These are phyloP conservation scores for Paragorgia papillata DNA, from an alignment of 92 coral and sea anemone genomes.

Conservation along the genomic window DNA sequence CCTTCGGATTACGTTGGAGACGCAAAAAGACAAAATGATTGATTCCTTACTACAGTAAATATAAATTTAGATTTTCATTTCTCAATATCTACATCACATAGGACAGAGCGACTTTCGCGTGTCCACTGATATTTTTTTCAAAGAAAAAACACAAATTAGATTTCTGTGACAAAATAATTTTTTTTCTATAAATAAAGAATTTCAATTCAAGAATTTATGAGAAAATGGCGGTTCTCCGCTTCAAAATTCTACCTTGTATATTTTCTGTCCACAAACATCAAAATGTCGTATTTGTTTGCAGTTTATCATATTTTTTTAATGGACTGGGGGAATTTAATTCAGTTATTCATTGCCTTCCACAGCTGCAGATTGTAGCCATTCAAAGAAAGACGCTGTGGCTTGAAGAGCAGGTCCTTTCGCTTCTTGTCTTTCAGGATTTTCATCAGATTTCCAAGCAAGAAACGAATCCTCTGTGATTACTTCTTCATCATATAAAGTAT, in stretches of 20 bases:
- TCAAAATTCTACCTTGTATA: background rate
- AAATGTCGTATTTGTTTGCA: background rate
- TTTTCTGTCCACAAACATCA: background rate
- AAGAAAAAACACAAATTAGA: conserved; percentile 20
- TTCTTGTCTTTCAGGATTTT: conserved; percentile 54
- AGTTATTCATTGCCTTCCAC: conserved; percentile 77
- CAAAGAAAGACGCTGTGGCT: conserved; percentile 72
- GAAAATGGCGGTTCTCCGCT: background rate
- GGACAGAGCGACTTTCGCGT: background rate
- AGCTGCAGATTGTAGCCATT: conserved; percentile 80
- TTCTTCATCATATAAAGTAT: conserved; percentile 82
- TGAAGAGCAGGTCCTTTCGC: conserved; percentile 77
- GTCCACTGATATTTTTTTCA: conserved; percentile 1
- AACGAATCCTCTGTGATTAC: conserved; percentile 78
- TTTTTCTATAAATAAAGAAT: conserved; percentile 37
- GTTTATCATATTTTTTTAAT: background rate
- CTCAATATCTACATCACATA: background rate
- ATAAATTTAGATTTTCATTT: background rate
- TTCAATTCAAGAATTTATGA: background rate
- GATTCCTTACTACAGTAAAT: too few relatives aligned
- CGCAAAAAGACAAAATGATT: too few relatives aligned
- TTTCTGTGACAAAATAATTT: conserved; percentile 26
- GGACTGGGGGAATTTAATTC: too few relatives aligned
- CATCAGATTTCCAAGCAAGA: conserved; percentile 66
- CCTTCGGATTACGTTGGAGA: too few relatives aligned